Evolutionary conservation across 2,797 vertebrate genomes (phyloP).

Genomic region (Aphelocoma californica): DNA sequence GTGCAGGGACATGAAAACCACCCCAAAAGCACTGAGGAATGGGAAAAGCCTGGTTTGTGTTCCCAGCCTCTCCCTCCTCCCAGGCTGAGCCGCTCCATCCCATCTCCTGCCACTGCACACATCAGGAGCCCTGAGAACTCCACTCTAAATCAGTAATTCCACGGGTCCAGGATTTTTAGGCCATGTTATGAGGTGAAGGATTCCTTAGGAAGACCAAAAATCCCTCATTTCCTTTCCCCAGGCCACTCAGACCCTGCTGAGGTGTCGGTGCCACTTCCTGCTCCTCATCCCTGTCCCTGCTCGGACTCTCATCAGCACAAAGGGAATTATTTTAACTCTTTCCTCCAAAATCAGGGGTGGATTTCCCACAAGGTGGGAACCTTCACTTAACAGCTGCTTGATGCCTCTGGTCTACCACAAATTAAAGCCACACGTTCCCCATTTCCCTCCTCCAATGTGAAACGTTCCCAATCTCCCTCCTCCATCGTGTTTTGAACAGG

Average conservation of each 20-base stretch:
- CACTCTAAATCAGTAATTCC: background rate
- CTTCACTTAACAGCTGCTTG: background rate
- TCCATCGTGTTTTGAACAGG: fast-evolving
- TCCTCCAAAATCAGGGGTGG: background rate
- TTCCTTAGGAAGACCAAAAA: background rate
- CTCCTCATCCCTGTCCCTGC: background rate
- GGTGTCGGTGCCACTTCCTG: too few species aligned
- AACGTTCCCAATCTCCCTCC: background rate
- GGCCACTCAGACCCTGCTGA: too few species aligned
- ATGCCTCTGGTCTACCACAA: fast-evolving
- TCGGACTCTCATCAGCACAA: background rate
- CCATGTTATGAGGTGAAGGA: background rate
- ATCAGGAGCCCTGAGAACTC: background rate
- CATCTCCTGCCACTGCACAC: background rate
- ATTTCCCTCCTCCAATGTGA: background rate
- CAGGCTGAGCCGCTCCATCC: background rate
- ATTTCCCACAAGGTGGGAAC: background rate
- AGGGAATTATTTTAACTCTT: background rate
- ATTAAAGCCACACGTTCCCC: background rate
- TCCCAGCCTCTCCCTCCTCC: background rate
- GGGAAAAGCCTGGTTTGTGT: background rate
- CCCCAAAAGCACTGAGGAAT: background rate
- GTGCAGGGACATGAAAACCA: background rate
- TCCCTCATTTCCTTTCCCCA: background rate
- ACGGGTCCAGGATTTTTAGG: background rate